A percentile compares a stretch with the other conserved stretches of the same genome.
Evolutionary conservation across 2,888 invertebrate species (phyloP).

Genomic region (Drosophila mimica): DNA sequence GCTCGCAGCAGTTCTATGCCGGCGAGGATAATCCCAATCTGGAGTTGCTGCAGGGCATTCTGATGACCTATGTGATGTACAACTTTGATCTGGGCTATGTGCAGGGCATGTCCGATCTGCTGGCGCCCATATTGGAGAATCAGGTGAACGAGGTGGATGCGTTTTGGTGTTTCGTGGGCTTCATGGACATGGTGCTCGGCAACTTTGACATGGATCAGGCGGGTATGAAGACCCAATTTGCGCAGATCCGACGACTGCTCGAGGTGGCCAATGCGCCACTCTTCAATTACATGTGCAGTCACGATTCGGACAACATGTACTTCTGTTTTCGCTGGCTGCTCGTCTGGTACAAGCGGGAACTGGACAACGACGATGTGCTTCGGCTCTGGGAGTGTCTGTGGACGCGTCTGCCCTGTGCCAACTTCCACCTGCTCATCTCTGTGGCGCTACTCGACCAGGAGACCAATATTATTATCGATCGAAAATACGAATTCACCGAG

Average conservation of each 20-base stretch:
- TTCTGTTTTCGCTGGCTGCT: constrained; percentile 99
- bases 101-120: constrained; percentile 98
- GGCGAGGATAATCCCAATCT: constrained; percentile 97
- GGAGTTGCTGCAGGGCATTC: constrained; percentile 93
- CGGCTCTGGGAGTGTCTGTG: constrained; percentile 98
- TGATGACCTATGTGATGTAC: constrained; percentile 99
- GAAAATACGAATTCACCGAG: constrained; percentile 97
- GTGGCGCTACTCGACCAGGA: constrained; percentile 97
- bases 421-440: constrained; percentile 97
- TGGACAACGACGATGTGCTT: constrained; percentile 93
- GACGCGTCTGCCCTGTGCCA: constrained; percentile 97
- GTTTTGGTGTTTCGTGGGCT: constrained; percentile 99
- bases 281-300: constrained; percentile 91
- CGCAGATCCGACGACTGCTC: constrained; percentile 92
- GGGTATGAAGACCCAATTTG: constrained; percentile 97
- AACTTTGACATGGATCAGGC: constrained; percentile 99
- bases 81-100: constrained; percentile 98
- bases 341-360: constrained; percentile 97
- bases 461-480: constrained; percentile 94
- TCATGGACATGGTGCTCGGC: constrained; percentile 95
- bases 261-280: constrained; percentile 93
- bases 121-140: constrained; percentile 95
- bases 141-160: constrained; percentile 96
- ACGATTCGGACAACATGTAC: constrained; percentile 94
- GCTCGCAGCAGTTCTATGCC: constrained; percentile 95